phyloP scores from a whole-genome alignment of 2,888 invertebrate species.

The Drosophila helvetica region DNA sequence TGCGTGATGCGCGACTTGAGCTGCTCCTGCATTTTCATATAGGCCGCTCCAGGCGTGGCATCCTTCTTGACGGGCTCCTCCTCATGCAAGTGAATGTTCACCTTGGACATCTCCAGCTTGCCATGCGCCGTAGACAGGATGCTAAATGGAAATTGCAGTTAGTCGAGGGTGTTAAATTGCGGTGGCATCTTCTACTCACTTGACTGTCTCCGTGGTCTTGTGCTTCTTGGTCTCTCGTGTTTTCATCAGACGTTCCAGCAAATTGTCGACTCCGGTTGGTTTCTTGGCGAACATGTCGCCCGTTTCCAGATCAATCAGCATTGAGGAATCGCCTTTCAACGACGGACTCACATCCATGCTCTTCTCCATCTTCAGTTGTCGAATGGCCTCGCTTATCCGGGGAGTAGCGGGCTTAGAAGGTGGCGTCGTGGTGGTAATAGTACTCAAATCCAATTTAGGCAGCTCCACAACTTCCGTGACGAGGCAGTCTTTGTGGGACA shows the following conservation, averaged over 20 bases:
- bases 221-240: conserved; percentile 87
- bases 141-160: conserved; percentile 73
- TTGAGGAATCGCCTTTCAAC: conserved; percentile 85
- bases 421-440: conserved; percentile 62
- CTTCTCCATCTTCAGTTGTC: conserved; percentile 64
- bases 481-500: conserved; percentile 45
- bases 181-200: conserved; percentile 49
- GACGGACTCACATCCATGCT: conserved; percentile 83
- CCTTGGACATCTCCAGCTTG: conserved; percentile 83
- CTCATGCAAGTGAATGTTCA: conserved; percentile 72
- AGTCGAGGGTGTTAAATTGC: accelerated
- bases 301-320: conserved; percentile 87
- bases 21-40: conserved; percentile 88
- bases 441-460: conserved; percentile 74
- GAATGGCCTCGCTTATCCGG: conserved; percentile 65
- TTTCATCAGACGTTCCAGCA: conserved; percentile 89
- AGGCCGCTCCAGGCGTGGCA: conserved; percentile 89
- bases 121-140: conserved; percentile 84
- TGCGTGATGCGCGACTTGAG: conserved; percentile 89
- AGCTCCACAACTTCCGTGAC: conserved; percentile 71
- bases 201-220: conserved; percentile 85
- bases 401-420: conserved; percentile 53
- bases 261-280: conserved; percentile 87
- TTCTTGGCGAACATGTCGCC: conserved; percentile 83
- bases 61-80: conserved; percentile 75